Evolutionary conservation across 2,113 vertebrate genomes (phyloP).

Genomic region (Halcyon malimbica): DNA sequence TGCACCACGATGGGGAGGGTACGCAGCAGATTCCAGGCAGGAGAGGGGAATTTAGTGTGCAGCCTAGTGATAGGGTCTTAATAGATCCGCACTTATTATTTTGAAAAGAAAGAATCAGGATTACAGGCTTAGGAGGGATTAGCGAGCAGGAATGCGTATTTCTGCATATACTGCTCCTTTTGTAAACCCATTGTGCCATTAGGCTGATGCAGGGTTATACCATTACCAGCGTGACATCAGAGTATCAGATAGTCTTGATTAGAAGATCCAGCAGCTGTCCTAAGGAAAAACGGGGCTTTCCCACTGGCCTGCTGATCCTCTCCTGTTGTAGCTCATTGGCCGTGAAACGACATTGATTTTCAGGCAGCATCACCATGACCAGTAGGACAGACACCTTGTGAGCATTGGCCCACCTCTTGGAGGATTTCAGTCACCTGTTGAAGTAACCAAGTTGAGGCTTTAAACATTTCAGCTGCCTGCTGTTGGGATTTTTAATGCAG

Average conservation of each 20-base stretch:
- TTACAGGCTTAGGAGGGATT: conserved; percentile 63
- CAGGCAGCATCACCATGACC: neutral
- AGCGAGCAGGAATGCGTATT: neutral
- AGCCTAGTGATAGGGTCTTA: conserved; percentile 12
- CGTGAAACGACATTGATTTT: neutral
- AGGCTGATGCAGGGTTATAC: conserved; percentile 1
- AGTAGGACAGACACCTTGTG: neutral
- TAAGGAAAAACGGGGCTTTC: neutral
- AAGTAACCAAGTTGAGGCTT: neutral
- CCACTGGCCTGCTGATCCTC: neutral
- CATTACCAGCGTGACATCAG: conserved; percentile 41
- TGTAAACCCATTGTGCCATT: conserved; percentile 48
- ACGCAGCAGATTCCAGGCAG: neutral
- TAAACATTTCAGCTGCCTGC: neutral
- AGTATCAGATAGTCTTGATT: conserved; percentile 17
- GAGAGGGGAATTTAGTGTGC: neutral
- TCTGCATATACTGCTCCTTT: conserved; percentile 30
- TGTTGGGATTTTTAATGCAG: neutral
- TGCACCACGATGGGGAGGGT: neutral
- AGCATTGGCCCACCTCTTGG: neutral
- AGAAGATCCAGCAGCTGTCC: neutral
- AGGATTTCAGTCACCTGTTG: neutral
- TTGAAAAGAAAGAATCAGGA: conserved; percentile 42
- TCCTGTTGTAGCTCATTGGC: neutral
- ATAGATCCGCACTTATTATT: conserved; percentile 45